Percentiles rank a stretch among this genome's conserved stretches.
Conservation (phyloP, 35 echinoderm and acorn worm species). For the Strongylocentrotus purpuratus region DNA sequence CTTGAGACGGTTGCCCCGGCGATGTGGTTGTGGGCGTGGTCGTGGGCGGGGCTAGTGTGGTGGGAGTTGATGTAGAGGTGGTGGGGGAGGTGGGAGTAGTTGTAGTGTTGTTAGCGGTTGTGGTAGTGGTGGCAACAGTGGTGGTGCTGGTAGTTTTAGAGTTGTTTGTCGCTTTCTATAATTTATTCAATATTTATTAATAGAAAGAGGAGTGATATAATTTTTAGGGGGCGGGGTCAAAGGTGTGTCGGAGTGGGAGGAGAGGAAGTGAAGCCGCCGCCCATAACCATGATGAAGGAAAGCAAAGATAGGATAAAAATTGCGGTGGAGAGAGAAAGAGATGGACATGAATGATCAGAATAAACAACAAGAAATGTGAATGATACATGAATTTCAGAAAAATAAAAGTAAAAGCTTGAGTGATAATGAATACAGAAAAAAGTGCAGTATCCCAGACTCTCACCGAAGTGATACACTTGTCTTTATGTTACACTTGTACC, state of each 20-base stretch:
- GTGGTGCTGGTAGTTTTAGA: not conserved
- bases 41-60: not conserved
- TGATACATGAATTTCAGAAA: not conserved
- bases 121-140: slow-evolving; percentile 10
- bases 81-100: slow-evolving; percentile 17
- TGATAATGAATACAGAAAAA: not conserved
- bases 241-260: not conserved
- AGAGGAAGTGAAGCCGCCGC: slow-evolving; percentile 17
- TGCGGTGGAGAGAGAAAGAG: not conserved
- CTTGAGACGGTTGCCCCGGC: not conserved
- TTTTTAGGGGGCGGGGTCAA: not conserved
- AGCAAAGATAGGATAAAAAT: not conserved
- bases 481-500: too few species aligned
- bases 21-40: slow-evolving; percentile 31
- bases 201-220: not conserved
- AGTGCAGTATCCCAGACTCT: too few species aligned
- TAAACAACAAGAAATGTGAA: slow-evolving; percentile 14
- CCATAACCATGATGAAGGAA: slow-evolving; percentile 5
- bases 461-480: too few species aligned
- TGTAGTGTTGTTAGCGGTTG: slow-evolving; percentile 19
- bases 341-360: not conserved
- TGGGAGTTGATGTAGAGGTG: slow-evolving; percentile 29
- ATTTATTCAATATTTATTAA: not conserved
- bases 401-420: not conserved
- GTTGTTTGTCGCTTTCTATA: slow-evolving; percentile 24